Evolutionary conservation across 2,888 invertebrate species (phyloP).

Genomic region (Byasa hedistus): DNA sequence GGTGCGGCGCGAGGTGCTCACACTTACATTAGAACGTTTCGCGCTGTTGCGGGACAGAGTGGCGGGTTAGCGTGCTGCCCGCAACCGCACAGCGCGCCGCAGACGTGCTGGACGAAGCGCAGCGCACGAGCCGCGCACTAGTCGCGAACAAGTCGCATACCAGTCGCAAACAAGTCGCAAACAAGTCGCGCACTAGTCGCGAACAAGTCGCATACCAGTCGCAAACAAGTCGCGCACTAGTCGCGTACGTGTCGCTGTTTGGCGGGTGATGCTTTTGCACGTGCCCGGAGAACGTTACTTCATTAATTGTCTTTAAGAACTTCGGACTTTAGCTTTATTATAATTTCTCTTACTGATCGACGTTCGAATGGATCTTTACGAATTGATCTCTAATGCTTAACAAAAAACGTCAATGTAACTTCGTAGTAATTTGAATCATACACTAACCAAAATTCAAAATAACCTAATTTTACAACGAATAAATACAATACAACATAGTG

Average conservation of each 20-base stretch:
- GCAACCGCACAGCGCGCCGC: slow-evolving; percentile 33
- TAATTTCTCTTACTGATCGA: no score
- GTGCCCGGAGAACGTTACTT: slow-evolving; percentile 17
- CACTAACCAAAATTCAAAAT: no score
- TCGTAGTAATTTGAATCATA: no score
- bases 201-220: background rate
- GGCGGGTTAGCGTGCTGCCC: slow-evolving; percentile 42
- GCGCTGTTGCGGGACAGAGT: slow-evolving; percentile 62
- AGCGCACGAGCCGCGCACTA: background rate
- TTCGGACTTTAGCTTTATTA: no score
- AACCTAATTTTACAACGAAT: no score
- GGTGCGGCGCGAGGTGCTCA: slow-evolving; percentile 29
- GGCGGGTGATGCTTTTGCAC: slow-evolving; percentile 42
- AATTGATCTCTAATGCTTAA: no score
- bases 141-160: background rate
- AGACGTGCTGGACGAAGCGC: background rate
- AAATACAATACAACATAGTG: no score
- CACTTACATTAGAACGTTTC: slow-evolving; percentile 69
- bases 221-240: background rate
- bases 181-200: background rate
- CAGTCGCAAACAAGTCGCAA: background rate
- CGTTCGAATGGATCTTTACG: no score
- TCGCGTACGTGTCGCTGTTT: background rate
- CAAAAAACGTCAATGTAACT: no score
- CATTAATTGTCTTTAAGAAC: no score